Conservation (phyloP, 2,888 invertebrate genomes). For the Caradrina clavipalpis region DNA sequence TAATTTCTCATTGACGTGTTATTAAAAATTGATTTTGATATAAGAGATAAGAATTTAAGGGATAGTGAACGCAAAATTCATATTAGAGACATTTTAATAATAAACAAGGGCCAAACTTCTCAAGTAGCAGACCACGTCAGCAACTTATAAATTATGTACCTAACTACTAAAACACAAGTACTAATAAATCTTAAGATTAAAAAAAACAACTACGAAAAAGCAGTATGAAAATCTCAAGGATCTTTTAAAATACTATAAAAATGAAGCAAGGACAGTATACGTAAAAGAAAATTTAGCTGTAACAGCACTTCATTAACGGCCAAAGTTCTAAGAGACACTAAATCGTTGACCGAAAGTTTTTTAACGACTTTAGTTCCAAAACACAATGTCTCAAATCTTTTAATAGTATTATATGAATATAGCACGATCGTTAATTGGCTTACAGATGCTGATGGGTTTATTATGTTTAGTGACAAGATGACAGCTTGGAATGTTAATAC, state of each 20-base stretch:
- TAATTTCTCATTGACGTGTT: too few species aligned
- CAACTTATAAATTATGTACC: not conserved
- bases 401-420: constrained; percentile 35
- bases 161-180: not conserved
- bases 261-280: constrained; percentile 6
- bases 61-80: too few species aligned
- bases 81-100: not conserved
- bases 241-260: constrained; percentile 23
- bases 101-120: not conserved
- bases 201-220: not conserved
- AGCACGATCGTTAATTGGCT: constrained; percentile 29
- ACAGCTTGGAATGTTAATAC: constrained; percentile 35
- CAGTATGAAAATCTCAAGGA: constrained; percentile 5
- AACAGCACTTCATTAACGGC: constrained; percentile 28
- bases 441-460: constrained; percentile 25
- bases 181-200: not conserved
- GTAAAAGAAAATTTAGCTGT: constrained; percentile 36
- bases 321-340: constrained; percentile 28
- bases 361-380: constrained; percentile 34
- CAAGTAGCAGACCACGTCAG: not conserved
- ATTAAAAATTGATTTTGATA: too few species aligned
- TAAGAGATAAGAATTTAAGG: too few species aligned
- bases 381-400: constrained; percentile 26
- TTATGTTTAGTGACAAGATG: constrained; percentile 1
- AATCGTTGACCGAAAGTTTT: constrained; percentile 38